phyloP scores from a whole-genome alignment of 2,888 invertebrate species.

The Leucozona laternaria region DNA sequence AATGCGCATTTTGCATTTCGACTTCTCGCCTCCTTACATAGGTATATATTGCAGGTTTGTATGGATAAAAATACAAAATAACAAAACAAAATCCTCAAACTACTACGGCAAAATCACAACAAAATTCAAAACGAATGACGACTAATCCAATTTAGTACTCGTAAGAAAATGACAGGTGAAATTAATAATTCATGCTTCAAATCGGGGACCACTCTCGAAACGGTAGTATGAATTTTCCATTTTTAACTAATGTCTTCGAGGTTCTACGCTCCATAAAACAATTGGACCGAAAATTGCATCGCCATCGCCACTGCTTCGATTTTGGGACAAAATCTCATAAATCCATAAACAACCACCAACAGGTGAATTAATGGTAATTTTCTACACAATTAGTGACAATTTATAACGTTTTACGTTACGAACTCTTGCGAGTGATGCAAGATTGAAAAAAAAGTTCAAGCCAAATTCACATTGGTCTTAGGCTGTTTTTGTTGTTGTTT shows the following conservation, averaged over 20 bases:
- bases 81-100: neutral
- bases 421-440: constrained; percentile 7
- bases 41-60: neutral
- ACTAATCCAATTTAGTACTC: constrained; percentile 53
- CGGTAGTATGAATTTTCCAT: constrained; percentile 28
- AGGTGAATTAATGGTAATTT: constrained; percentile 65
- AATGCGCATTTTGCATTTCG: constrained; percentile 50
- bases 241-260: constrained; percentile 15
- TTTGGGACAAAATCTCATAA: constrained; percentile 39
- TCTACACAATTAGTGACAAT: constrained; percentile 64
- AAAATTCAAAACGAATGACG: neutral
- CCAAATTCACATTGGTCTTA: constrained; percentile 10
- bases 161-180: constrained; percentile 61
- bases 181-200: constrained; percentile 60
- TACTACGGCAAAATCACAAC: neutral
- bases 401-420: constrained; percentile 45
- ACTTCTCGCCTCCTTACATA: constrained; percentile 35
- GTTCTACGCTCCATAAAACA: constrained; percentile 43
- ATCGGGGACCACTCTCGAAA: constrained; percentile 3
- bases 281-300: constrained; percentile 30
- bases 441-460: neutral
- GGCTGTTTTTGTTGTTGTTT: neutral
- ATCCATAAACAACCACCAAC: constrained; percentile 44
- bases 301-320: neutral
- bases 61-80: neutral